These are phyloP conservation scores for Camelus bactrianus DNA, from an alignment of 2,113 vertebrate species.

Conservation along the genomic window DNA sequence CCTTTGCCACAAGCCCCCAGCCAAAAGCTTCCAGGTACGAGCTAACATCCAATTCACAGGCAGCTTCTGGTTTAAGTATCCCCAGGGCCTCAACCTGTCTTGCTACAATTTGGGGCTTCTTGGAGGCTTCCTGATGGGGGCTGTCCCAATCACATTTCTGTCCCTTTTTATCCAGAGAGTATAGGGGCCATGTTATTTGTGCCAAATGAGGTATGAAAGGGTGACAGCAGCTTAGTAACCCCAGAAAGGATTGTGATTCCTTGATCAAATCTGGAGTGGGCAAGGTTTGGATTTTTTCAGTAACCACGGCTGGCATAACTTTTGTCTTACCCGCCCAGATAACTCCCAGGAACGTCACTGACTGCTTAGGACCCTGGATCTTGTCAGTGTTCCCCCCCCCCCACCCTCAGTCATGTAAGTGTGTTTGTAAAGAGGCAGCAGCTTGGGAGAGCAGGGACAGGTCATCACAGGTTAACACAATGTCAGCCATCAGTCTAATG, in stretches of 20 bases:
- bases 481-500: neutral
- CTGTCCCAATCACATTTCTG: neutral
- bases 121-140: neutral
- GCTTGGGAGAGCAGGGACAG: neutral
- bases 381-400: neutral
- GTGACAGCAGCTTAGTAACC: neutral
- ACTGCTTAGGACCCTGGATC: neutral
- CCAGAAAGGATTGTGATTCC: neutral
- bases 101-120: neutral
- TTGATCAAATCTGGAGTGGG: neutral
- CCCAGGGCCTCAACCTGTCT: neutral
- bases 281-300: neutral
- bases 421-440: neutral
- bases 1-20: neutral
- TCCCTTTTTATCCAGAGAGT: neutral
- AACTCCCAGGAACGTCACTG: neutral
- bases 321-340: neutral
- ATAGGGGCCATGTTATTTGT: neutral
- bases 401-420: neutral
- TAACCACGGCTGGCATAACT: neutral
- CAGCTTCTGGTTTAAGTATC: neutral
- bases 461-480: neutral
- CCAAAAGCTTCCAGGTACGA: neutral
- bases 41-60: neutral
- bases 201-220: neutral